A percentile compares a stretch with the other conserved stretches of the same genome.
Evolutionary conservation across 2,797 vertebrate species (phyloP).

Genomic region (Gymnoscopelus braueri): DNA sequence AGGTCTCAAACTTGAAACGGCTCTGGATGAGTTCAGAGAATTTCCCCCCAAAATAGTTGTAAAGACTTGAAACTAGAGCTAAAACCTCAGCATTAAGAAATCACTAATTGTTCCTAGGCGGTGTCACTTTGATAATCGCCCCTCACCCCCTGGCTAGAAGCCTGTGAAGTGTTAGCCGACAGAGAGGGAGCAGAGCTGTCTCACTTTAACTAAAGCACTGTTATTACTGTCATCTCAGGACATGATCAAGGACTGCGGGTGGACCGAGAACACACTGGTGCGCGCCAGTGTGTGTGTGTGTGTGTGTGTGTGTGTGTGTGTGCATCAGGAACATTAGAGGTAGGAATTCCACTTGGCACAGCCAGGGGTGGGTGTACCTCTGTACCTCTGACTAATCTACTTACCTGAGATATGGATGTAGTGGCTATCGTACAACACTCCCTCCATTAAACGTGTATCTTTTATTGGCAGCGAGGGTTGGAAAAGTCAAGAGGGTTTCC

Average conservation of each 20-base stretch:
- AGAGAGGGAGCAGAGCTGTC: constrained; percentile 24
- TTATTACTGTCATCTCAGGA: constrained; percentile 57
- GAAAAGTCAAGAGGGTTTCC: no score
- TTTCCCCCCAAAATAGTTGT: no score
- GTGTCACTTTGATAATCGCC: not conserved
- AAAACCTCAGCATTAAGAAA: no score
- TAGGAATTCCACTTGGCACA: constrained; percentile 51
- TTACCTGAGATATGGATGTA: no score
- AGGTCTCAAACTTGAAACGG: no score
- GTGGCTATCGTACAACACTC: no score
- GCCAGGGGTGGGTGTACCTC: constrained; percentile 47
- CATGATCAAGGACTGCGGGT: constrained; percentile 55
- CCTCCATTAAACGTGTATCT: no score
- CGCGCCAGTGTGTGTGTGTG: constrained; percentile 15
- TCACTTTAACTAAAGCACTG: constrained; percentile 47
- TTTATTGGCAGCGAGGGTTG: no score
- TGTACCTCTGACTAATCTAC: no score
- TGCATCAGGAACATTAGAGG: constrained; percentile 33
- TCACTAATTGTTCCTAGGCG: not conserved
- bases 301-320: constrained; percentile 6
- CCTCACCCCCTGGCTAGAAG: constrained; percentile 48
- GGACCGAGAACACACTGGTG: constrained; percentile 12
- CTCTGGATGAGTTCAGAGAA: no score
- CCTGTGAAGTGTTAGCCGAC: constrained; percentile 35
- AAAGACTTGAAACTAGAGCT: no score